Conservation (phyloP, 2,113 vertebrate genomes). For the Ptilonorhynchus violaceus region DNA sequence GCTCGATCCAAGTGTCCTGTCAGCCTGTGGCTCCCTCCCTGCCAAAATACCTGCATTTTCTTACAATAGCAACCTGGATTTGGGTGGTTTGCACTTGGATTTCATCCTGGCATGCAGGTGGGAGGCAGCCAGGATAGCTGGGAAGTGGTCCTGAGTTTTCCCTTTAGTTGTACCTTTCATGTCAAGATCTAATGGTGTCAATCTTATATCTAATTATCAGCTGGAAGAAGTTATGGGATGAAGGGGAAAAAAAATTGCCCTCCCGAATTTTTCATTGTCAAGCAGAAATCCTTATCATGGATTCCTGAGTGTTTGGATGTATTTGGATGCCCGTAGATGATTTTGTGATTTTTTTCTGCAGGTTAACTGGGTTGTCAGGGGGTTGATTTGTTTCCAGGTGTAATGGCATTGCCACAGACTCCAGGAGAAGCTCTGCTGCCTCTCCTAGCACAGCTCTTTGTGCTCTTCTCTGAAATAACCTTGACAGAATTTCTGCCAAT, state of each 20-base stretch:
- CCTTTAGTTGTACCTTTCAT: background rate
- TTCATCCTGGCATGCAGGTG: background rate
- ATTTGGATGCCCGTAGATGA: background rate
- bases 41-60: background rate
- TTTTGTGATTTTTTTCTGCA: background rate
- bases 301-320: background rate
- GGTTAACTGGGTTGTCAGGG: background rate
- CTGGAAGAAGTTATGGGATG: background rate
- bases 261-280: background rate
- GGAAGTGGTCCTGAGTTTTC: background rate
- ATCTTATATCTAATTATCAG: background rate
- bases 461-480: background rate
- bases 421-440: background rate
- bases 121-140: background rate
- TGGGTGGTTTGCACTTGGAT: background rate
- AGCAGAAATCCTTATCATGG: background rate
- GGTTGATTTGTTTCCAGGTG: background rate
- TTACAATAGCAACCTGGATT: background rate
- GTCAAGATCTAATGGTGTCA: background rate
- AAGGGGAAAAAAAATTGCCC: background rate
- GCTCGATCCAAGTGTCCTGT: background rate
- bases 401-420: background rate
- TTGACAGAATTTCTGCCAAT: background rate
- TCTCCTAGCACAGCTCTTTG: background rate
- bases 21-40: background rate